Evolutionary conservation across 2,888 invertebrate genomes (phyloP), one percentile per base, ranked within the genome.

Genomic region (Napeogenes sylphis): DNA sequence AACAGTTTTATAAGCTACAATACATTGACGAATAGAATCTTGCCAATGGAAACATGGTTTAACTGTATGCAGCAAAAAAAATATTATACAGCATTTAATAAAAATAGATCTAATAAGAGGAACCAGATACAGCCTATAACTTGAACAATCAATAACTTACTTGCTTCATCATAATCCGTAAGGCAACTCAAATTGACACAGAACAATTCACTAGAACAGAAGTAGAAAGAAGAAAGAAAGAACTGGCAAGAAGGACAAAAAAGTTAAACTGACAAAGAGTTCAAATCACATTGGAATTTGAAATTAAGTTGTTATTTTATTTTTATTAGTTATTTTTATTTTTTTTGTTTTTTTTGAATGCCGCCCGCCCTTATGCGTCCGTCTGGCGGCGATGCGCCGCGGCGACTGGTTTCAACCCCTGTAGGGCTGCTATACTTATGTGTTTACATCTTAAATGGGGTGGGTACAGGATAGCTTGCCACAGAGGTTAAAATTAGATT

Each of bases 361-460:
- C 72, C 72, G 72, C 65, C 60, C 53, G 56, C 55, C 56, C 74
- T 69, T 68, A 59, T 77, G 76, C 88, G 85, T 74, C 77, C 77
- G 79, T 70, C 64, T 71, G 61, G 82, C 87, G 85, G 84, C 85
- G 72, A 67, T 68, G 66, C 73, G 85, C 87, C 88, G 89, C 84
- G 79, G 70, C 76, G 78, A 89, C 89, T 89, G 84, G 71, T 70
- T 73, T 67, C 68, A 73, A 71, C 78, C 80, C 81, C 76, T 75
- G 71, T 64, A 69, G 70, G 71, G 74, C 75, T 71, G 73, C 77
- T 87, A 87, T 88, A 88, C 84, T 83, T 88, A 80, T 85, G 77
- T 86, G 87, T 89, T 87, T 88, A 87, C 88, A 85, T 87, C 88
- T 87, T 85, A 84, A 87, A 87, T 85, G 84, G 86, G 83, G 85